Evolutionary conservation across 2,113 vertebrate species (phyloP).

Genomic region (Anguilla japonica): DNA sequence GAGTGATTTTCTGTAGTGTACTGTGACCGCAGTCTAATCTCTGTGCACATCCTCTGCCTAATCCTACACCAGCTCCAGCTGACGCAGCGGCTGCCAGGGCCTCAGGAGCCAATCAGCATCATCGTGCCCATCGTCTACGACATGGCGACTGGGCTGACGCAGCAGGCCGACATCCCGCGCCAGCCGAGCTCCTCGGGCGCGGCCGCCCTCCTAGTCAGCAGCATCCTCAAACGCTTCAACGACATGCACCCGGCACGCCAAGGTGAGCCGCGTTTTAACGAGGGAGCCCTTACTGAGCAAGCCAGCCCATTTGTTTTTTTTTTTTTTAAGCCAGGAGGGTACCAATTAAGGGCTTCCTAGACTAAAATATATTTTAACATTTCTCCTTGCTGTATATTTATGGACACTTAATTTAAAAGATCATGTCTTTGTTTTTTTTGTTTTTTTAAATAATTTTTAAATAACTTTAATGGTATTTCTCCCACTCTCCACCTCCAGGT

Average conservation of each 20-base stretch:
- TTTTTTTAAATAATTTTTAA: neutral
- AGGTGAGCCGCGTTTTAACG: constrained; percentile 57
- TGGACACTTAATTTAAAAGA: neutral
- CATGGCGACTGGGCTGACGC: constrained; percentile 96
- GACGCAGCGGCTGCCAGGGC: constrained; percentile 89
- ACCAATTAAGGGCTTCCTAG: too few species aligned
- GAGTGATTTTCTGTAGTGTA: constrained; percentile 29
- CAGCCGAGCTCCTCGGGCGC: constrained; percentile 96
- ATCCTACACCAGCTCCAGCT: constrained; percentile 82
- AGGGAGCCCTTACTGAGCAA: too few species aligned
- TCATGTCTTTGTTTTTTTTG: too few species aligned
- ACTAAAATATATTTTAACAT: too few species aligned
- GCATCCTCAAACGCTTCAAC: constrained; percentile 97
- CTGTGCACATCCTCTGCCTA: neutral
- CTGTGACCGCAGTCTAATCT: neutral
- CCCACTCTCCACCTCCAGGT: constrained; percentile 73
- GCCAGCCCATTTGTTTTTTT: too few species aligned
- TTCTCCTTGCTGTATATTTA: neutral
- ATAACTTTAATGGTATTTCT: neutral
- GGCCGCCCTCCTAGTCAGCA: constrained; percentile 95
- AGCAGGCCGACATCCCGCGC: constrained; percentile 97
- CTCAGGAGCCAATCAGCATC: constrained; percentile 92
- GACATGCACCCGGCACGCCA: constrained; percentile 92
- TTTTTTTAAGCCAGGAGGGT: too few species aligned
- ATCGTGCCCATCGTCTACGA: constrained; percentile 99